Base-by-base conservation (phyloP, 2,113 vertebrate species). In the Amphilophus citrinellus region DNA sequence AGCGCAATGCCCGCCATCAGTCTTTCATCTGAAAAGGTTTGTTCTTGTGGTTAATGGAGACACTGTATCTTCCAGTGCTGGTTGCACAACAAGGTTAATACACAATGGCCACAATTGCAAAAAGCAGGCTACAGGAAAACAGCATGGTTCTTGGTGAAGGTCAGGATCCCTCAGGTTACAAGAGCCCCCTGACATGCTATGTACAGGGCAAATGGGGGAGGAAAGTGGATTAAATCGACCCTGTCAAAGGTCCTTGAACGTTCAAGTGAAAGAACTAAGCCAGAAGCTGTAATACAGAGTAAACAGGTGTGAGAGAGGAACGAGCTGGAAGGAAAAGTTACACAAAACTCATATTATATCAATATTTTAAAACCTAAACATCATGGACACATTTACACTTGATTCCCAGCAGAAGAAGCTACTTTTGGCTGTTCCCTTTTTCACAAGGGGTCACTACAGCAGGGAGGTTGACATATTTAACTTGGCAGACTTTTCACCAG, bases 221-320 rank as follows among this genome's bases (percentile, higher is more conserved):
- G 60, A 76, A 86, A 82, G 44, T 76, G 22, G 62, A 59, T 80
- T 76, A 65, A 56, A 84, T 62, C 0, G 6, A 65, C 39, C 32
- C 47, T 24, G 47, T 59, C 32, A 68, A 61, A 84, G 83, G 65
- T 84, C 78, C 76, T 85, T 78, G 57, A 83, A 62, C 88, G 85
- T 76, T 50, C 42, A 27, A 20, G 24, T 17, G 27, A 75, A 83
- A 57, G 1, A 1, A 71, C 5, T 63, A 76, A 80, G 78, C 76
- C 53, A 77, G 10, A 83, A 63, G 66, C 0, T 58, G 61, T 15
- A 71, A 30, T 32, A 50, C 61, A 61, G 42, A 44, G 59, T n/a
- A 77, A 62, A 63, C 71, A 57, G 13, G 20, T 24, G n/a, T 57
- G 42, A 20, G 39, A 77, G 61, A 24, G 22, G 27, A 53, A 63